A percentile compares a stretch with the other conserved stretches of the same genome.
These are phyloP conservation scores for Stigmatopora argus DNA, from an alignment of 2,113 vertebrate species.

Conservation along the genomic window DNA sequence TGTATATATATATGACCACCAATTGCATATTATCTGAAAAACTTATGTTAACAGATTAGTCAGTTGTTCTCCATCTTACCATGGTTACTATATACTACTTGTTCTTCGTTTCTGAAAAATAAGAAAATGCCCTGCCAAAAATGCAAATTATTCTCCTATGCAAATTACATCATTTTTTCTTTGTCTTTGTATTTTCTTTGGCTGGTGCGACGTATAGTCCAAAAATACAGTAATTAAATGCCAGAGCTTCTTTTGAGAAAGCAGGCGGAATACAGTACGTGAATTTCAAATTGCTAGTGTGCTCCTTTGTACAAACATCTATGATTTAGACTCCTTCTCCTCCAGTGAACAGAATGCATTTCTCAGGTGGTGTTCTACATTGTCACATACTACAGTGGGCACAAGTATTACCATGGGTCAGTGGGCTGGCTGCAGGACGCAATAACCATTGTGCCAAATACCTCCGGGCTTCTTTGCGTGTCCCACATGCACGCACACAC, in stretches of 20 bases:
- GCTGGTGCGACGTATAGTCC: neutral
- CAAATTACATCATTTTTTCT: too few relatives aligned
- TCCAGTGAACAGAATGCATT: conserved; percentile 7
- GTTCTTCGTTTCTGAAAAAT: too few relatives aligned
- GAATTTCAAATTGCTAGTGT: conserved; percentile 20
- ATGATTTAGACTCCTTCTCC: conserved; percentile 10
- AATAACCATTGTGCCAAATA: conserved; percentile 41
- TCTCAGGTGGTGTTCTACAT: conserved; percentile 22
- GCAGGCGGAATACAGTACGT: neutral
- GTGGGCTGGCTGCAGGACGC: conserved; percentile 39
- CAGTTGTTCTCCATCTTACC: too few relatives aligned
- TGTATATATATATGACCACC: too few relatives aligned
- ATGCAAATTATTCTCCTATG: too few relatives aligned
- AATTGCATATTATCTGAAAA: too few relatives aligned
- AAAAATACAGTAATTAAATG: neutral
- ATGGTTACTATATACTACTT: too few relatives aligned
- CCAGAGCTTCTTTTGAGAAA: neutral
- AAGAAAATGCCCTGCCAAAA: too few relatives aligned
- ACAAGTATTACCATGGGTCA: conserved; percentile 52
- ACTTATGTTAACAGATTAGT: too few relatives aligned
- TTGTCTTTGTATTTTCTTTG: too few relatives aligned
- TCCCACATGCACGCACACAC: conserved; percentile 23
- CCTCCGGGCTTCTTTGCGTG: conserved; percentile 42
- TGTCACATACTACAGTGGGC: conserved; percentile 23
- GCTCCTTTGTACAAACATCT: conserved; percentile 7